Base-by-base conservation (phyloP, 2,888 invertebrate genomes). In the Scrobipalpa atriplicella region DNA sequence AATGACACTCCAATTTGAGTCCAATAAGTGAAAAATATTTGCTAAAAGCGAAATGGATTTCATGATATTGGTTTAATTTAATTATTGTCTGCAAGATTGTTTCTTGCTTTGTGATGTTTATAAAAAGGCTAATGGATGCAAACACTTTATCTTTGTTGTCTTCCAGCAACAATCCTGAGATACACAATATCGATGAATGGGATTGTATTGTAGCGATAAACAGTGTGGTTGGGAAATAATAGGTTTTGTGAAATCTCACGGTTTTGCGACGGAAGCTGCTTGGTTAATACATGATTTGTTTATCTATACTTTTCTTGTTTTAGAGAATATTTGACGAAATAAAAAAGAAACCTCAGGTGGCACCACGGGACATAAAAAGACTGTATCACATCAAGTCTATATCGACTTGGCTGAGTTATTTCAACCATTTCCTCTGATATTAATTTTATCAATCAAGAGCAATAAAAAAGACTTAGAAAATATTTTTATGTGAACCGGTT, bases 401-500 rank as follows among this genome's bases (percentile, higher is more conserved):
- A 19, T 29, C 9, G 41, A 2, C 10, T 2, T 11, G 16, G 18
- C 10, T 61, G 3, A 38, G 38, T 18, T 8, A n/a, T 18, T 61
- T 61, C 7, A 19, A 13, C 39, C 16, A 41, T 62, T 62, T 41
- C 43, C 51, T 51, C 47, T 36, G 19, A 47, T 29, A 63, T 63
- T 63, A 63, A 63, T 52, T 63, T 29, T 63, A 52, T 51, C 63
- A 63, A 51, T 36, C 62, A n/a, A 29, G 62, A 21, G 8, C 41
- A 19, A 52, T 38, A 63, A 52, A 52, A 63, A 43, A 3, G 36
- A 8, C 38, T 36, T 8, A 36, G 29, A n/a, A 58, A 58, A 58
- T 38, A 58, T 52, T 51, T 63, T 52, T 52, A 63, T 63, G 36
- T 52, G 52, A 51, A 63, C 38, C 19, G 62, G 29, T 62, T 38